These are phyloP conservation scores for Phrynocephalus versicolor DNA, from an alignment of 2,113 vertebrate species.

Conservation along the genomic window DNA sequence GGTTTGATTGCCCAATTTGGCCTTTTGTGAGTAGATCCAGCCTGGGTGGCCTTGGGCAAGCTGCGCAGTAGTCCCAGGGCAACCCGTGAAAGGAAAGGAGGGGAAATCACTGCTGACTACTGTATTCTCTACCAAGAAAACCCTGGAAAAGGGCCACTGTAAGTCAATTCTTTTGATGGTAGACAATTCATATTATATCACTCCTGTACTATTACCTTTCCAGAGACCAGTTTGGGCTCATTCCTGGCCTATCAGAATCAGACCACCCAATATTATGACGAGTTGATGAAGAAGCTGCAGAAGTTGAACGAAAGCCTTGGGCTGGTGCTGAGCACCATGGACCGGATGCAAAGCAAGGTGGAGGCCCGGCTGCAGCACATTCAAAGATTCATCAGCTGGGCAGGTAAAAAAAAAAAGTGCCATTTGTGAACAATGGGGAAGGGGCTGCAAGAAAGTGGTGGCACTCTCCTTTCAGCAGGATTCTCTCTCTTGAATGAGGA, in stretches of 20 bases:
- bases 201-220: accelerated
- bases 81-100: too few relatives aligned
- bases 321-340: conserved; percentile 68
- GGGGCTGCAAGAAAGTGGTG: too few relatives aligned
- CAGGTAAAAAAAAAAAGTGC: conserved; percentile 70
- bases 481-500: too few relatives aligned
- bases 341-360: conserved; percentile 69
- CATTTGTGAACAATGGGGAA: not conserved
- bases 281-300: conserved; percentile 78
- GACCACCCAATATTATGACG: conserved; percentile 71
- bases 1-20: too few relatives aligned
- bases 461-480: too few relatives aligned
- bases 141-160: too few relatives aligned
- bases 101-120: too few relatives aligned
- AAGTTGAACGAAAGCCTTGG: conserved; percentile 80
- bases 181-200: too few relatives aligned
- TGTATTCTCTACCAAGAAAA: not conserved
- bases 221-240: conserved; percentile 75
- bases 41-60: too few relatives aligned
- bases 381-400: conserved; percentile 71
- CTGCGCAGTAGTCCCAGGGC: too few relatives aligned
- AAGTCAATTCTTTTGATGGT: too few relatives aligned
- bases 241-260: conserved; percentile 78
- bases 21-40: too few relatives aligned
- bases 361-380: conserved; percentile 75